Base-by-base conservation (phyloP, 2,797 vertebrate species). In the Spinibarbus caldwelli region DNA sequence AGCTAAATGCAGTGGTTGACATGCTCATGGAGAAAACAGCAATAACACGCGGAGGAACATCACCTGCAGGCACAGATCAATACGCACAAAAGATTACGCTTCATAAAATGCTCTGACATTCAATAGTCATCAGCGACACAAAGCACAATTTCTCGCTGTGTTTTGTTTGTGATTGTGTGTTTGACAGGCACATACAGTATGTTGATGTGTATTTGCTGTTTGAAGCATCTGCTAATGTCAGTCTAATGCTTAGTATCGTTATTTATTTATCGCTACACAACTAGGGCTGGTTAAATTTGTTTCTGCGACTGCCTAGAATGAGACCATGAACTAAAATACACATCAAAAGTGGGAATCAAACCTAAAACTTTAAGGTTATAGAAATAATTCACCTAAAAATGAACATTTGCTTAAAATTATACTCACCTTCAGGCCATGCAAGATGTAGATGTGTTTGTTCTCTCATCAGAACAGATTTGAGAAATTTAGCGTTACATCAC, bases 51-150 rank as follows among this genome's bases (percentile, higher is more conserved):
- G 26, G 64, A 78, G 67, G n/a, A 54, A 54, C 34, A 67, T 78
- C 21, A 67, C 83, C 83, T 45, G n/a, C 75, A 29, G 83, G 83
- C 47, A 57, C 34, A 45, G 64, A 84, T 70, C 83, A 70, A 84
- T 78, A 78, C 1, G 21, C 62, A 73, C 52, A 49, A 78, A 84
- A 57, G 73, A 78, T 78, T 43, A 54, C 11, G 4, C n/a, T 67
- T 67, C 34, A 84, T 54, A 77, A 84, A 82, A 64, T 17, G 15
- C 14, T 31, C 57, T 19, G 31, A 57, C 45, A 43, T 77, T 84
- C 62, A 54, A 84, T 31, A 77, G 49, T 67, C 59, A 82, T 82
- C 67, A 54, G 45, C 9, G 19, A 41, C 6, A 49, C 72, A 54
- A 73, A 82, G 29, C 26, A 62, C 3, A 23, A 45, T 62, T 82